Conservation (phyloP, 92 coral and sea anemone genomes). For the Montipora capitata region DNA sequence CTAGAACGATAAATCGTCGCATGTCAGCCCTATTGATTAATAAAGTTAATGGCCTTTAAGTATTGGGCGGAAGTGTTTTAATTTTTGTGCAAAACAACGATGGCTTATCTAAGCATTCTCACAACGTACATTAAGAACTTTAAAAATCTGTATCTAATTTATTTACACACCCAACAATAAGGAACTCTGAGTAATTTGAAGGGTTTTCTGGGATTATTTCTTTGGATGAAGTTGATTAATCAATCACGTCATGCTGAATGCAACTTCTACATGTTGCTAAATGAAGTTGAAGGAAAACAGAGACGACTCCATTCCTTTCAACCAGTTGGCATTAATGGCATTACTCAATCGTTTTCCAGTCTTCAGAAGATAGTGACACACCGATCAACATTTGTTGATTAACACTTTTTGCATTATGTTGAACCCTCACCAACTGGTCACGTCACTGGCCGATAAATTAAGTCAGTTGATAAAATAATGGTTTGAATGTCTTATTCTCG, state of each 20-base stretch:
- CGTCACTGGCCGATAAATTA: not conserved
- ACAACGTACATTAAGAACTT: not conserved
- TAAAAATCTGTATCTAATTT: not conserved
- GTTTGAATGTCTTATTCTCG: too few relatives aligned
- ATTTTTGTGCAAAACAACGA: not conserved
- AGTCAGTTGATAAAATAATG: too few relatives aligned
- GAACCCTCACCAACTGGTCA: not conserved
- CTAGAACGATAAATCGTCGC: conserved; percentile 23
- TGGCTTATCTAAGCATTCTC: not conserved
- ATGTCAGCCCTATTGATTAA: conserved; percentile 10
- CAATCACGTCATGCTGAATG: too few relatives aligned
- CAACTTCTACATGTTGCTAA: not conserved
- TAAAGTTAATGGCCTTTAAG: not conserved
- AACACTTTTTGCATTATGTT: too few relatives aligned
- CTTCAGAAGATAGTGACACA: too few relatives aligned
- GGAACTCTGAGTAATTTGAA: too few relatives aligned
- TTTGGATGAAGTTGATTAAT: not conserved
- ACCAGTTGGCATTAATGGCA: too few relatives aligned
- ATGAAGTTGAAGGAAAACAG: not conserved
- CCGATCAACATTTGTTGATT: too few relatives aligned
- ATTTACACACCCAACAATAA: not conserved
- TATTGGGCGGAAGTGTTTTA: conserved; percentile 12
- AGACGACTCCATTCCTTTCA: too few relatives aligned
- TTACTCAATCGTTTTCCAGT: too few relatives aligned
- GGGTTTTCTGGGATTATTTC: too few relatives aligned